Percentiles rank a stretch among this genome's conserved stretches.
These are phyloP conservation scores for Amphiura filiformis DNA, from an alignment of 35 echinoderm and acorn worm species.

Conservation along the genomic window DNA sequence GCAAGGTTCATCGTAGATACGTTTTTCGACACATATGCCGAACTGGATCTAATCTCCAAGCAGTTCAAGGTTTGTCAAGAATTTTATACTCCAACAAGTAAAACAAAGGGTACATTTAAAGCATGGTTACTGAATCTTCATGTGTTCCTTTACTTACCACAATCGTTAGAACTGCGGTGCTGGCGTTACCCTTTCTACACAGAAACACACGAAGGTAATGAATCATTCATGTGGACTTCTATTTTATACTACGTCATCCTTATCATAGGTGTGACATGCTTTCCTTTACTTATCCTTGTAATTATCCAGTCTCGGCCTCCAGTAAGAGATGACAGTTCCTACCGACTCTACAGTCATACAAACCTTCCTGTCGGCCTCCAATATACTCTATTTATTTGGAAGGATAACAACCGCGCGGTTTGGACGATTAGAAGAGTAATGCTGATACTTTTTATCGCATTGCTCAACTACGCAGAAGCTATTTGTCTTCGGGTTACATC, in stretches of 20 bases:
- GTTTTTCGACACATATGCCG: neutral
- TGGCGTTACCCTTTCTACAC: neutral
- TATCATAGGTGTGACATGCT: neutral
- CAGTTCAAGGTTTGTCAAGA: neutral
- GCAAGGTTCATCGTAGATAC: neutral
- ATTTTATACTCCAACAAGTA: neutral
- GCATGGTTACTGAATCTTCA: conserved; percentile 2
- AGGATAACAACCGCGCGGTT: neutral
- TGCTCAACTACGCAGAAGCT: neutral
- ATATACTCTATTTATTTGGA: neutral
- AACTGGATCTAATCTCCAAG: neutral
- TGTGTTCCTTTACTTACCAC: neutral
- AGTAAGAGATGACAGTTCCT: neutral
- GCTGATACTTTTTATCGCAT: neutral
- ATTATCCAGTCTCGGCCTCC: neutral
- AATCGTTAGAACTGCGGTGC: neutral
- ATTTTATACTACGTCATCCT: neutral
- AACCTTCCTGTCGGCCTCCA: neutral
- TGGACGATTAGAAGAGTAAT: neutral
- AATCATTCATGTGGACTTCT: neutral
- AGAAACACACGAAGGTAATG: neutral
- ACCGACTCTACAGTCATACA: neutral
- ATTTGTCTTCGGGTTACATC: neutral
- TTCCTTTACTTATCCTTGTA: neutral
- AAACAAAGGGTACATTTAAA: neutral